These are phyloP conservation scores for Microctenopoma stevenorrisi DNA, from an alignment of 2,797 vertebrate genomes.

Conservation along the genomic window DNA sequence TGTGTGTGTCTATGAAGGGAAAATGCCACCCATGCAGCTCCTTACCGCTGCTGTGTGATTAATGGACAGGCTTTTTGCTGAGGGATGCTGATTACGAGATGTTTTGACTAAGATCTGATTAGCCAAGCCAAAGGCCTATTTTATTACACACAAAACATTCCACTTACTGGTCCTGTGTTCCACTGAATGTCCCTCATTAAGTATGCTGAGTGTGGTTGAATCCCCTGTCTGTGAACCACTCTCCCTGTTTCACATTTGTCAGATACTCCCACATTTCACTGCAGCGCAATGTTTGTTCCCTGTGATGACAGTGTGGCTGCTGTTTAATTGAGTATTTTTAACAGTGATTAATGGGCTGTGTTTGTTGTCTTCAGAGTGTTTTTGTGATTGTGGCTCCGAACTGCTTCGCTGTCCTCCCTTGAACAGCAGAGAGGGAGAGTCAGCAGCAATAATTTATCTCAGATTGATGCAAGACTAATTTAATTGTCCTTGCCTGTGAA, in stretches of 20 bases:
- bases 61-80: slow-evolving; percentile 81
- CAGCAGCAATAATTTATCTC: slow-evolving; percentile 61
- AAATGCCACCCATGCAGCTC: slow-evolving; percentile 85
- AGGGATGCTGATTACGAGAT: slow-evolving; percentile 84
- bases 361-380: slow-evolving; percentile 55
- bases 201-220: slow-evolving; percentile 74
- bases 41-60: slow-evolving; percentile 80
- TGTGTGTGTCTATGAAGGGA: slow-evolving; percentile 52
- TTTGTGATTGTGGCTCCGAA: slow-evolving; percentile 56
- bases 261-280: slow-evolving; percentile 66
- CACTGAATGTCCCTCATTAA: slow-evolving; percentile 77
- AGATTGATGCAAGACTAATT: slow-evolving; percentile 70
- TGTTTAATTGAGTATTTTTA: slow-evolving; percentile 43
- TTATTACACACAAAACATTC: slow-evolving; percentile 85
- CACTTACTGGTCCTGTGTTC: slow-evolving; percentile 78
- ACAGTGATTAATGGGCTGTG: slow-evolving; percentile 46
- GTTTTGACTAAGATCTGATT: slow-evolving; percentile 85
- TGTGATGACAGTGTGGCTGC: slow-evolving; percentile 57
- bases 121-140: slow-evolving; percentile 84
- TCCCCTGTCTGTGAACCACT: slow-evolving; percentile 67
- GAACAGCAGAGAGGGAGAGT: slow-evolving; percentile 51
- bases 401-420: slow-evolving; percentile 40
- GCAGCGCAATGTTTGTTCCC: slow-evolving; percentile 41
- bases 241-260: slow-evolving; percentile 71
- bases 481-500: slow-evolving; percentile 58